These are phyloP conservation scores for Pseudolaguvia tuberculata DNA, from an alignment of 2,113 vertebrate species.

Conservation along the genomic window DNA sequence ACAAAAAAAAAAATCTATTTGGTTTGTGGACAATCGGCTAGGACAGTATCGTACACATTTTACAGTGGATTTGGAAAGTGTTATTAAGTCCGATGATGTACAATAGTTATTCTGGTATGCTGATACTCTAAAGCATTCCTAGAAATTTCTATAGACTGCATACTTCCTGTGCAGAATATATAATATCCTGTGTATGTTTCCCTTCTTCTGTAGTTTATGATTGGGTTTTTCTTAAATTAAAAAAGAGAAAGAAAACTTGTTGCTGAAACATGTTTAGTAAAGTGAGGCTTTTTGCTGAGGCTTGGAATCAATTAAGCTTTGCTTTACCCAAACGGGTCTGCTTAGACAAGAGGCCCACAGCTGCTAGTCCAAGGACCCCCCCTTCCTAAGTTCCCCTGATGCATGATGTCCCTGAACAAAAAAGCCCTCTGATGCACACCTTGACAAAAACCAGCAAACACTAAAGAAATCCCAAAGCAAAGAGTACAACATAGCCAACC, in stretches of 20 bases:
- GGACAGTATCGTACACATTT: background rate
- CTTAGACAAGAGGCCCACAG: slow-evolving; percentile 68
- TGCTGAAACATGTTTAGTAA: slow-evolving; percentile 72
- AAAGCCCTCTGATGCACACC: slow-evolving; percentile 17
- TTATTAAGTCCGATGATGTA: slow-evolving; percentile 7
- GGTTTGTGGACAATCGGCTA: background rate
- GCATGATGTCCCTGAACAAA: slow-evolving; percentile 31
- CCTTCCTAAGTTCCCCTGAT: slow-evolving; percentile 27
- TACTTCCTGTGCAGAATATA: slow-evolving; percentile 10
- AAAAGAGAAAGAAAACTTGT: slow-evolving; percentile 70
- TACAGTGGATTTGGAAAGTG: background rate
- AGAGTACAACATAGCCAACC: slow-evolving; percentile 57
- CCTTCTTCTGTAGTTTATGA: slow-evolving; percentile 46
- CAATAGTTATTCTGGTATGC: background rate
- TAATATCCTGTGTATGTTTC: slow-evolving; percentile 48
- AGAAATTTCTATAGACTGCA: background rate
- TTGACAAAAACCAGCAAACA: slow-evolving; percentile 36
- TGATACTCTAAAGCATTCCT: background rate
- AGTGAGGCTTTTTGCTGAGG: slow-evolving; percentile 63
- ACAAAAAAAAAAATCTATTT: background rate
- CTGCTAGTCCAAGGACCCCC: slow-evolving; percentile 83
- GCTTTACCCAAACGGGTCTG: slow-evolving; percentile 83
- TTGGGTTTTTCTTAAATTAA: slow-evolving; percentile 66
- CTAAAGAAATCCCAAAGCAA: slow-evolving; percentile 30
- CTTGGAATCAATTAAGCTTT: slow-evolving; percentile 79